These are phyloP conservation scores for Caenorhabditis remanei DNA, from an alignment of 1,140 invertebrate genomes.

Conservation along the genomic window DNA sequence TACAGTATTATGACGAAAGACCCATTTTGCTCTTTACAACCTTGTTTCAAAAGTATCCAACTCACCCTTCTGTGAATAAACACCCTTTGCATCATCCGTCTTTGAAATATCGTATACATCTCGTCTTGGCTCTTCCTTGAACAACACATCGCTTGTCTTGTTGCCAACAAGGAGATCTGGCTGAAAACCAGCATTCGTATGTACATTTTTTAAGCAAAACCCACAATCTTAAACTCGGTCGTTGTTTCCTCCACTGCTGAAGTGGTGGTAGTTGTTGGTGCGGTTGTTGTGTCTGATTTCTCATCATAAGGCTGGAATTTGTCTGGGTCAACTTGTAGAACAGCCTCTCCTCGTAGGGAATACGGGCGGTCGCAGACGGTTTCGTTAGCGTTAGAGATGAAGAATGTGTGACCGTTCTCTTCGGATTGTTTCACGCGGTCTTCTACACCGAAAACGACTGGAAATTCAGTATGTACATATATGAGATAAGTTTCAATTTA, in stretches of 20 bases:
- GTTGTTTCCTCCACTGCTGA: conserved; percentile 34
- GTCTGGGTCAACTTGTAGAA: conserved; percentile 50
- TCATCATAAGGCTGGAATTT: conserved; percentile 63
- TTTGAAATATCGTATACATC: conserved; percentile 50
- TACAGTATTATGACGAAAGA: too few species aligned
- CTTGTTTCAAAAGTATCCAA: too few species aligned
- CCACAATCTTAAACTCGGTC: conserved; percentile 49
- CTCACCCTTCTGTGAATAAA: conserved; percentile 26
- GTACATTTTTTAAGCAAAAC: neutral
- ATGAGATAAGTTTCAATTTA: neutral
- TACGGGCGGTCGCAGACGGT: conserved; percentile 62
- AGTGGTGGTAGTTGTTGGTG: conserved; percentile 55
- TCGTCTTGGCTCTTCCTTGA: conserved; percentile 56
- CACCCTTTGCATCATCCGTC: conserved; percentile 55
- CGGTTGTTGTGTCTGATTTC: conserved; percentile 62
- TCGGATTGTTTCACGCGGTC: conserved; percentile 50
- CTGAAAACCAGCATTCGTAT: conserved; percentile 19
- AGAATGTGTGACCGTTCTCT: conserved; percentile 38
- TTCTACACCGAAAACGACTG: conserved; percentile 59
- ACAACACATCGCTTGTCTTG: conserved; percentile 58
- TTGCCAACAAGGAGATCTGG: conserved; percentile 58
- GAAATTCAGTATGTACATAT: neutral
- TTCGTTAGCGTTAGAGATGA: conserved; percentile 61
- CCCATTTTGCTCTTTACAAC: too few species aligned
- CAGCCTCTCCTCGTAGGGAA: conserved; percentile 43